Base-by-base conservation (phyloP, 2,797 vertebrate genomes). In the Gymnothorax reevesii region DNA sequence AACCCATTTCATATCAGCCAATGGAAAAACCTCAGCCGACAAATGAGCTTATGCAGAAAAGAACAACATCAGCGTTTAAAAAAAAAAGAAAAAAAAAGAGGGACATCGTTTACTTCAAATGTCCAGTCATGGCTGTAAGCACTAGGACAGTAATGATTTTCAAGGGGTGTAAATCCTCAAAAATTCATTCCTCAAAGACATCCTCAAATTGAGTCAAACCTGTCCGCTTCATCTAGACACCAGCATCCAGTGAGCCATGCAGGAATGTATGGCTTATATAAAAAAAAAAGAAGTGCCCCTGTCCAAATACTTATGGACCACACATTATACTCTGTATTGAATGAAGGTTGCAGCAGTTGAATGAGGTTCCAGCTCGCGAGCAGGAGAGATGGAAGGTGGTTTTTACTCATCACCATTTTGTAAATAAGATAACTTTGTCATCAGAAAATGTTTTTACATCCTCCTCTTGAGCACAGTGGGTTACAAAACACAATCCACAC, bases 391-490 rank as follows among this genome's bases (percentile, higher is more conserved):
- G 57, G 27, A 52, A 75, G 22, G 33, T 12, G 54, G 27, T 71
- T 52, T 13, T 83, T 82, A 25, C 52, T 27, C 60, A 3, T 42
- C 33, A 13, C 71, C 57, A 69, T 86, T 13, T 73, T 8, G 9
- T 42, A 52, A 77, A 25, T 52, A 54, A 52, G 10, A 4, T 17
- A 42, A 10, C 57, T 83, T 60, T 20, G 22, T 62, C 64, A 57
- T 73, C 86, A 73, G 82, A 33, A 86, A 75, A 83, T 75, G 71
- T 83, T 60, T 71, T 62, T 55, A 79, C 71, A 55, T 71, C 73
- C 49, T 25, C 64, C 25, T 57, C 66, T 86, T 66, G 60, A 83
- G 79, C 77, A 66, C 54, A 59, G 55, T n/a, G n/a, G 49, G 83
- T 60, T 33, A 27, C 79, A 83, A 42, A 33, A 86, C n/a, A 86